Conservation (phyloP, 1,140 invertebrate species). For the Wasmannia auropunctata region DNA sequence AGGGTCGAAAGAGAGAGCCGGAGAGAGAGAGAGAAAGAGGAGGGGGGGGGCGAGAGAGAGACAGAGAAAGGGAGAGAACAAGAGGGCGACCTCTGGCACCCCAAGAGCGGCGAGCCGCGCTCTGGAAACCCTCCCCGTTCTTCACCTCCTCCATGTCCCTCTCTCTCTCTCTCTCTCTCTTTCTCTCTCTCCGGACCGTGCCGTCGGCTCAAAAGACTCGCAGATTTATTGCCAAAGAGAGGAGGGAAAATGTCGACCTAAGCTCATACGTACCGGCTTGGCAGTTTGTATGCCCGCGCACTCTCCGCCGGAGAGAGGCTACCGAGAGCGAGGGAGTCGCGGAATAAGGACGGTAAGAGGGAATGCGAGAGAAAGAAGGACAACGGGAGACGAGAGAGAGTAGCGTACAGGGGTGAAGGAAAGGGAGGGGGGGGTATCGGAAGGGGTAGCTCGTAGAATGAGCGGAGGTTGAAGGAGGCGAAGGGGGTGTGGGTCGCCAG, state of each 20-base stretch:
- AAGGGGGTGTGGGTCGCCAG: conserved; percentile 55
- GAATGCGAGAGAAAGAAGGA: conserved; percentile 38
- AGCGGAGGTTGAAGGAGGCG: conserved; percentile 65
- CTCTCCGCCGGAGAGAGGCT: conserved; percentile 68
- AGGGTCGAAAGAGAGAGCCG: conserved; percentile 52
- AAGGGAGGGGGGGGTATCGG: conserved; percentile 69
- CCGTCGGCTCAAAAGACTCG: conserved; percentile 83
- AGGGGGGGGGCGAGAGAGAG: conserved; percentile 33
- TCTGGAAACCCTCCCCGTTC: conserved; percentile 70
- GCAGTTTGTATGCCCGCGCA: conserved; percentile 83
- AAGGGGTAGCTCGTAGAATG: conserved; percentile 73
- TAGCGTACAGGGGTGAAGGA: conserved; percentile 50
- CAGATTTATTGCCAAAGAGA: conserved; percentile 85
- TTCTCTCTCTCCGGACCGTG: conserved; percentile 58
- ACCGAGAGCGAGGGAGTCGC: conserved; percentile 69
- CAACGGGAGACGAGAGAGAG: conserved; percentile 68
- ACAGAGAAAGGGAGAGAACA: conserved; percentile 67
- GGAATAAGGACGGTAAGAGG: conserved; percentile 57
- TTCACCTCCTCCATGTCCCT: conserved; percentile 34
- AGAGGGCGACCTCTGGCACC: conserved; percentile 69
- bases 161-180: conserved; percentile 49
- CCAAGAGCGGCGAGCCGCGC: conserved; percentile 65
- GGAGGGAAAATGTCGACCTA: conserved; percentile 85
- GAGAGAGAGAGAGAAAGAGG: background rate
- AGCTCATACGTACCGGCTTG: conserved; percentile 84